These are phyloP conservation scores for Rhegmatorhina hoffmannsi DNA, from an alignment of 2,113 vertebrate genomes.

Conservation along the genomic window DNA sequence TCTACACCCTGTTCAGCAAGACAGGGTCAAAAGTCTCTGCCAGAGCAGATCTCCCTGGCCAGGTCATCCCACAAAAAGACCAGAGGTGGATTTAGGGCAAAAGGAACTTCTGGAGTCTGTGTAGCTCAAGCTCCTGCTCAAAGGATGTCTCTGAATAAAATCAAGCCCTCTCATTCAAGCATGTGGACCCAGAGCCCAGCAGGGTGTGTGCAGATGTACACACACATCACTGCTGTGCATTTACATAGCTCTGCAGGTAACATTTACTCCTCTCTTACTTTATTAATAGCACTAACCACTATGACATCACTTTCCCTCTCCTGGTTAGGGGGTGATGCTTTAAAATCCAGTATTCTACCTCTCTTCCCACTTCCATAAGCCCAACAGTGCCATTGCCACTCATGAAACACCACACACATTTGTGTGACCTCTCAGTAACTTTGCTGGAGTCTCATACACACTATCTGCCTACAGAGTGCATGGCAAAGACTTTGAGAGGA, in stretches of 20 bases:
- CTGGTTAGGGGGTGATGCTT: not conserved
- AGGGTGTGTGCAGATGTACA: not conserved
- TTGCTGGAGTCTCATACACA: not conserved
- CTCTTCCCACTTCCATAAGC: not conserved
- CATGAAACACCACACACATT: not conserved
- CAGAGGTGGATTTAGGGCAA: not conserved
- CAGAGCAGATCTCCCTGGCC: not conserved
- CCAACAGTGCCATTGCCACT: not conserved
- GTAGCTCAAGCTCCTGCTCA: not conserved
- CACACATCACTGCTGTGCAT: not conserved
- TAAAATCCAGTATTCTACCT: not conserved
- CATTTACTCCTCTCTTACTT: not conserved
- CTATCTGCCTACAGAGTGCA: not conserved
- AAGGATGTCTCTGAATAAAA: not conserved
- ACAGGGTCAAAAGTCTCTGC: not conserved
- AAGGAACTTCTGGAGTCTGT: not conserved
- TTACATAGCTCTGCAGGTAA: not conserved
- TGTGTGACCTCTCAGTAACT: not conserved
- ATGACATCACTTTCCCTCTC: not conserved
- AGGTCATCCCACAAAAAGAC: not conserved
- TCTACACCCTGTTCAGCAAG: not conserved
- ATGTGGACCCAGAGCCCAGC: not conserved
- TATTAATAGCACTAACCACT: not conserved
- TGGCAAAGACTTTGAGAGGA: not conserved
- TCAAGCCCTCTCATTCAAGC: not conserved